Evolutionary conservation across 2,888 invertebrate species (phyloP).

Genomic region (Venusia cambrica): DNA sequence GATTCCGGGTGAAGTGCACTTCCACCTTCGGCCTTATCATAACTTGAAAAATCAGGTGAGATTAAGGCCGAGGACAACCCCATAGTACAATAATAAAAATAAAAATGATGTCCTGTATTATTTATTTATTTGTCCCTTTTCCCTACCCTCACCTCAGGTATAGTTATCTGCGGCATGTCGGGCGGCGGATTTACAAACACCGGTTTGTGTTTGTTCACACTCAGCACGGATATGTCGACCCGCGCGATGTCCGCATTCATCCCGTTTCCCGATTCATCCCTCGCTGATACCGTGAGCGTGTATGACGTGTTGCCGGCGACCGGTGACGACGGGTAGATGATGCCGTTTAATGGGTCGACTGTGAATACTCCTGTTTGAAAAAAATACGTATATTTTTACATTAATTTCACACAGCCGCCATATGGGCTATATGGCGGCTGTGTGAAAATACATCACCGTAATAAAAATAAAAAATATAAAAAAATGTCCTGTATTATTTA

Average conservation of each 20-base stretch:
- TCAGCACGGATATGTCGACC: slow-evolving; percentile 88
- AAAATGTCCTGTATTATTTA: too few species aligned
- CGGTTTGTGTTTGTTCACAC: slow-evolving; percentile 91
- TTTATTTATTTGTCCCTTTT: not conserved
- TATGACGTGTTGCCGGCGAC: slow-evolving; percentile 82
- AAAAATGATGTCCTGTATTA: too few species aligned
- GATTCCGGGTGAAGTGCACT: too few species aligned
- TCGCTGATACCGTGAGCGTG: slow-evolving; percentile 86
- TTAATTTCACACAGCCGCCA: too few species aligned
- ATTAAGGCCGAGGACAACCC: too few species aligned
- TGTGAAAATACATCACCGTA: too few species aligned
- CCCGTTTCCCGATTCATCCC: slow-evolving; percentile 86
- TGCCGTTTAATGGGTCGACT: slow-evolving; percentile 88
- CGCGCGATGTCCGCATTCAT: slow-evolving; percentile 84
- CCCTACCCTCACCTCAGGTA: slow-evolving; percentile 85
- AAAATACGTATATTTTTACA: too few species aligned
- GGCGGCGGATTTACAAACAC: slow-evolving; percentile 88
- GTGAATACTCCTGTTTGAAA: slow-evolving; percentile 85
- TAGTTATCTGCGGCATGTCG: slow-evolving; percentile 87
- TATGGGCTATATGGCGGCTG: too few species aligned
- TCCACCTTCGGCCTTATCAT: too few species aligned
- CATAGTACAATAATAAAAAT: too few species aligned
- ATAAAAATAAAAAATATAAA: too few species aligned
- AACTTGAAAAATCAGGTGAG: too few species aligned
- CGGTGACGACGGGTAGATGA: slow-evolving; percentile 88